phyloP scores from a whole-genome alignment of 2,797 vertebrate species.

The Gorsachius magnificus region DNA sequence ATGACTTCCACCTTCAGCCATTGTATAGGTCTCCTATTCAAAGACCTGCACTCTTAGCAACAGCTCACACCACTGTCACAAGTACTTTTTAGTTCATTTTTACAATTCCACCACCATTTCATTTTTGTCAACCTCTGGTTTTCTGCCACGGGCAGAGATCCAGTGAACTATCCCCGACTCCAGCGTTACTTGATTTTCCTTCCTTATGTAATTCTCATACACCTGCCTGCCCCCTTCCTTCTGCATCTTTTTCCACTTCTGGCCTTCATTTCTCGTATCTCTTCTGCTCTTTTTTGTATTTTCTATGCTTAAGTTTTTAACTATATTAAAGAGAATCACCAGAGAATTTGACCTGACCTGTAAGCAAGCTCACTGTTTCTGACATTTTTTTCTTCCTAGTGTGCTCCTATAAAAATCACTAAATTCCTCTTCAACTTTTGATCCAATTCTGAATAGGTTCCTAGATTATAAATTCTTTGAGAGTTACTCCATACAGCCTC shows the following conservation, averaged over 20 bases:
- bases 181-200: conserved; percentile 23
- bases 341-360: neutral
- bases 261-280: neutral
- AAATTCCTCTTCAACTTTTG: neutral
- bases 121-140: neutral
- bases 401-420: neutral
- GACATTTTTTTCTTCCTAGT: neutral
- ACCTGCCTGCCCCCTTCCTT: neutral
- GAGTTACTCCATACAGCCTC: neutral
- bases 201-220: neutral
- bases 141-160: neutral
- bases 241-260: neutral
- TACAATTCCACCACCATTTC: neutral
- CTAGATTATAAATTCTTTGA: neutral
- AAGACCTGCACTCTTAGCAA: neutral
- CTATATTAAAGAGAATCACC: neutral
- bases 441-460: neutral
- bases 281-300: neutral
- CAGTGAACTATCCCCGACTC: conserved; percentile 8
- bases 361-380: neutral
- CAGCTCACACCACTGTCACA: neutral
- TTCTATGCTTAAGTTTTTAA: neutral
- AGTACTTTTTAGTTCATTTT: neutral
- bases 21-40: neutral
- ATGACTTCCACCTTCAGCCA: neutral